Evolutionary conservation across 2,797 vertebrate species (phyloP).

Genomic region (Dallia pectoralis): DNA sequence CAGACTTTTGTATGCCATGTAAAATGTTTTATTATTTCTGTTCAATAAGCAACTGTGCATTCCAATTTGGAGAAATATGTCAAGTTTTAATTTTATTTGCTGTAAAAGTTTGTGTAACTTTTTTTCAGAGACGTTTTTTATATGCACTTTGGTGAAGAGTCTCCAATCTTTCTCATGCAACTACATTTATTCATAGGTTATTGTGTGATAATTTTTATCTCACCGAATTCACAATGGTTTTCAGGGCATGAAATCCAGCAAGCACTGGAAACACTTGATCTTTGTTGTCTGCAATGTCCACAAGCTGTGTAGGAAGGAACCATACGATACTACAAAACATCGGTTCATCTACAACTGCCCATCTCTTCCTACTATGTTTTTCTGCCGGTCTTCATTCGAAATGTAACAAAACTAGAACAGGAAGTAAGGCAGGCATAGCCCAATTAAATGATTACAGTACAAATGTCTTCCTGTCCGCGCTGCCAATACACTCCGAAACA

Average conservation of each 20-base stretch:
- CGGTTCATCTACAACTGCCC: not conserved
- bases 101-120: too few relatives aligned
- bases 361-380: slow-evolving; percentile 5
- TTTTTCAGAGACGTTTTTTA: too few relatives aligned
- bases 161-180: too few relatives aligned
- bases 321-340: not conserved
- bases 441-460: slow-evolving; percentile 58
- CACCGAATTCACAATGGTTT: slow-evolving; percentile 90
- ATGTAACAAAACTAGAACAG: slow-evolving; percentile 53
- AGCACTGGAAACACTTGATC: slow-evolving; percentile 94
- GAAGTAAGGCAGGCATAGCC: slow-evolving; percentile 56
- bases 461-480: slow-evolving; percentile 52
- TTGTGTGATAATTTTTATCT: slow-evolving; percentile 57
- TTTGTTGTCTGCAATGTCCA: slow-evolving; percentile 86
- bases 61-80: too few relatives aligned
- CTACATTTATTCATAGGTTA: not conserved
- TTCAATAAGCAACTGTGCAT: too few relatives aligned
- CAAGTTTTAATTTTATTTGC: too few relatives aligned
- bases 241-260: slow-evolving; percentile 94
- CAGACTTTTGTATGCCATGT: too few relatives aligned
- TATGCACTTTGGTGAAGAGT: too few relatives aligned
- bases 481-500: slow-evolving; percentile 11
- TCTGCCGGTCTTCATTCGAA: slow-evolving; percentile 38
- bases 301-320: slow-evolving; percentile 75
- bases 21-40: too few relatives aligned